A percentile compares a stretch with the other conserved stretches of the same genome.
Evolutionary conservation across 2,888 invertebrate genomes (phyloP).

Genomic region (Argyra leucocephala): DNA sequence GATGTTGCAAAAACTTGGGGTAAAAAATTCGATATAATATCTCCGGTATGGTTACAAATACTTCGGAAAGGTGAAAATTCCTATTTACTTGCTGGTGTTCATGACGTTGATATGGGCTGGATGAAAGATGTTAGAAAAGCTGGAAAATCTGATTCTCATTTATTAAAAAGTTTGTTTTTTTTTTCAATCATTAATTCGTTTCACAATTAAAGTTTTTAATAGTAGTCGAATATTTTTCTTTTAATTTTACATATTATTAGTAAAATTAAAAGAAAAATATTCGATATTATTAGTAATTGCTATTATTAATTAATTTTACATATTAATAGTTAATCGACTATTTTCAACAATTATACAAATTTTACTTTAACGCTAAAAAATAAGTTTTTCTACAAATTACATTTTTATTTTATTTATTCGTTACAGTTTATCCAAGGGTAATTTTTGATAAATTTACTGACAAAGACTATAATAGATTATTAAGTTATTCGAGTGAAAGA

Average conservation of each 20-base stretch:
- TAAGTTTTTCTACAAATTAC: too few relatives aligned
- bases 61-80: slow-evolving; percentile 52
- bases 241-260: too few relatives aligned
- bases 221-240: not conserved
- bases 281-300: too few relatives aligned
- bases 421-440: slow-evolving; percentile 76
- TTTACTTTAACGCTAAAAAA: too few relatives aligned
- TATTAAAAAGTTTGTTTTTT: slow-evolving; percentile 23
- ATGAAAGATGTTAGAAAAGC: slow-evolving; percentile 57
- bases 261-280: too few relatives aligned
- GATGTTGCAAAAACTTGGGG: slow-evolving; percentile 84
- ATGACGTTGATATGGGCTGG: slow-evolving; percentile 82
- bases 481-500: slow-evolving; percentile 58
- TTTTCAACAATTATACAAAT: too few relatives aligned
- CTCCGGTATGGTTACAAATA: slow-evolving; percentile 92
- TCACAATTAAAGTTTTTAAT: slow-evolving; percentile 14
- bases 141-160: slow-evolving; percentile 29
- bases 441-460: slow-evolving; percentile 79
- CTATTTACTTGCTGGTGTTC: slow-evolving; percentile 60
- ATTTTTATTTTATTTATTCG: too few relatives aligned
- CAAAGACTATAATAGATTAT: slow-evolving; percentile 62
- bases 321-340: too few relatives aligned
- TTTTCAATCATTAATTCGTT: not conserved
- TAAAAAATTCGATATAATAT: slow-evolving; percentile 79
- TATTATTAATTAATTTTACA: too few relatives aligned